Base-by-base conservation (phyloP, 2,888 invertebrate genomes). In the Acronicta alni region DNA sequence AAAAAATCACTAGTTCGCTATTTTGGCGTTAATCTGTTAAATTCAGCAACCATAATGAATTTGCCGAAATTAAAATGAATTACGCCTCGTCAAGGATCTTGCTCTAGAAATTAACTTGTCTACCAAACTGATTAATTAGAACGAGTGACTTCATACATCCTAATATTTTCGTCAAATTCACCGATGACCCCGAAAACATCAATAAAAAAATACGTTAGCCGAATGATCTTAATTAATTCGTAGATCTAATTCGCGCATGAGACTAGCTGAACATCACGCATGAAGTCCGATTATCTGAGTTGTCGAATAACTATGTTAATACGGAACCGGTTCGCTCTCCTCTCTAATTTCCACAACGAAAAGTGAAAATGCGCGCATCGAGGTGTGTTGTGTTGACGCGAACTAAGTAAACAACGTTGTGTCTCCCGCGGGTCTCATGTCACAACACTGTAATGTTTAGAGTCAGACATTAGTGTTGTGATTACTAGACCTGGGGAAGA, bases 351-450 rank as follows among this genome's bases (percentile, higher is more conserved):
- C 85, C 83, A 81, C 79, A 62, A 75, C 78, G 84, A 89, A 91
- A 91, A 91, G 91, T 90, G 90, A 91, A 91, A 91, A 89, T 87
- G 68, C 72, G 62, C 70, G 65, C 68, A 62, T 62, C 60, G 63
- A 75, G 60, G 70, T 69, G 78, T 77, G 78, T 35, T 66, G 46
- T 57, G 53, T 65, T 74, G 60, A 61, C 67, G 57, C 41, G 42
- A 45, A 48, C 42, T 45, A 26, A 26, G 57, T 57, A 41, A 67
- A 59, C 53, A 57, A 43, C 16, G 35, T 8, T 17, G n/a, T 35
- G 14, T 42, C 30, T 51, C 26, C 23, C 16, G n/a, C 12, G 1
- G 10, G 1, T 15, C 26, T 35, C n/a, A n/a, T 35, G 6, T 15
- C 12, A 23, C 18, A 32, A 30, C 14, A 10, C 46, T 15, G 15